Conservation (phyloP, 2,888 invertebrate genomes). For the Lepidochrysops patricia region DNA sequence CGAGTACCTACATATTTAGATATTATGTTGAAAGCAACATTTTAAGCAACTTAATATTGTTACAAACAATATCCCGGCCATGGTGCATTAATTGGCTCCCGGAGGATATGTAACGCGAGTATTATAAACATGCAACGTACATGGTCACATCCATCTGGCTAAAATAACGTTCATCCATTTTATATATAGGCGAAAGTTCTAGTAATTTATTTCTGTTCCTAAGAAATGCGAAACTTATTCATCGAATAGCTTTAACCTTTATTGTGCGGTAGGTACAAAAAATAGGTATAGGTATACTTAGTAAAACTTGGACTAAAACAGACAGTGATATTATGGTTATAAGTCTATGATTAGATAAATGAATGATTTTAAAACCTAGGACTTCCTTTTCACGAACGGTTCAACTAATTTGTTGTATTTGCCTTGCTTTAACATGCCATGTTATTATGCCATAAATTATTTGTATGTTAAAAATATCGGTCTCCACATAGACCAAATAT, state of each 20-base stretch:
- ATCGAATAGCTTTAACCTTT: no score
- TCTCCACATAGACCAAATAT: not conserved
- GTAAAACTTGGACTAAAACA: no score
- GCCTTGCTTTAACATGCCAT: not conserved
- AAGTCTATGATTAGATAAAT: no score
- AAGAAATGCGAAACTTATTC: no score
- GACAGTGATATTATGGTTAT: no score
- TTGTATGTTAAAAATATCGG: not conserved
- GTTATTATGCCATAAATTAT: not conserved
- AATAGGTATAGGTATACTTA: no score
- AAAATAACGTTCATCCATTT: not conserved
- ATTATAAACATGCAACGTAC: not conserved
- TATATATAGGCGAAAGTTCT: not conserved
- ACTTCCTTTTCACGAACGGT: not conserved
- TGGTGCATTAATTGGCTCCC: constrained; percentile 9
- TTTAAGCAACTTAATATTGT: not conserved
- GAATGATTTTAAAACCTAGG: not conserved
- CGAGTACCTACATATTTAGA: not conserved
- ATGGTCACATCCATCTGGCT: not conserved
- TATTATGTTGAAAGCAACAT: constrained; percentile 1
- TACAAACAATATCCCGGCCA: constrained; percentile 6
- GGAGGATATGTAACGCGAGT: not conserved
- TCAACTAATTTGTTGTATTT: not conserved
- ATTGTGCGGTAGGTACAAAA: no score
- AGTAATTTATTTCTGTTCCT: not conserved